These are phyloP conservation scores for Chaetops frenatus DNA, from an alignment of 2,113 vertebrate species.

Conservation along the genomic window DNA sequence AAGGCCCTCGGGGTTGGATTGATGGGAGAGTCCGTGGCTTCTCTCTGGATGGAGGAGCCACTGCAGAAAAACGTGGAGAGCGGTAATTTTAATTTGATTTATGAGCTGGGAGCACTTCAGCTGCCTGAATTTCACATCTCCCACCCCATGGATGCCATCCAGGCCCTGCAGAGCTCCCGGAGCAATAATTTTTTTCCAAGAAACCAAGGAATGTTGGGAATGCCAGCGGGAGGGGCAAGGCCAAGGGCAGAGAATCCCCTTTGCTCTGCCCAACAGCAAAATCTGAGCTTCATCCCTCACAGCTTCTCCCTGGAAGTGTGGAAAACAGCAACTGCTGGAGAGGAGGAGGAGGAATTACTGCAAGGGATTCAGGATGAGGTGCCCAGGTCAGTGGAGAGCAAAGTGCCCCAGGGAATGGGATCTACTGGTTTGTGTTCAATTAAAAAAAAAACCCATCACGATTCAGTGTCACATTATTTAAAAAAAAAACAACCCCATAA, in stretches of 20 bases:
- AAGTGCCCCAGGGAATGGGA: neutral
- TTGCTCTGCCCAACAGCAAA: neutral
- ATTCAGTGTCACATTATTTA: too few relatives aligned
- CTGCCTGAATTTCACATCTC: neutral
- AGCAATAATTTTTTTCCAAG: neutral
- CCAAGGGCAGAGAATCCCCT: neutral
- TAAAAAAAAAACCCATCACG: neutral
- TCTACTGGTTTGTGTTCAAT: neutral
- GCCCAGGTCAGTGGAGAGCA: neutral
- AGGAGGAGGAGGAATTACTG: neutral
- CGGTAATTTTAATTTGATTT: neutral
- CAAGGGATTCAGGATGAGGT: neutral
- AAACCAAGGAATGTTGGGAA: neutral
- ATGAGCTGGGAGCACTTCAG: neutral
- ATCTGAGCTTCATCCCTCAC: neutral
- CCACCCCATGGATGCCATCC: neutral
- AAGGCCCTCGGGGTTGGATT: accelerated
- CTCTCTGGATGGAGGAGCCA: neutral
- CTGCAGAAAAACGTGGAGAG: neutral
- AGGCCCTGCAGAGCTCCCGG: neutral
- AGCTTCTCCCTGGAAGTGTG: neutral
- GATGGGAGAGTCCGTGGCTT: accelerated
- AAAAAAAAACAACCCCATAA: too few relatives aligned
- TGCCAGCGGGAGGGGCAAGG: accelerated
- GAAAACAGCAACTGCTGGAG: neutral